These are phyloP conservation scores for Elymnias hypermnestra DNA, from an alignment of 1,140 invertebrate species.

Conservation along the genomic window DNA sequence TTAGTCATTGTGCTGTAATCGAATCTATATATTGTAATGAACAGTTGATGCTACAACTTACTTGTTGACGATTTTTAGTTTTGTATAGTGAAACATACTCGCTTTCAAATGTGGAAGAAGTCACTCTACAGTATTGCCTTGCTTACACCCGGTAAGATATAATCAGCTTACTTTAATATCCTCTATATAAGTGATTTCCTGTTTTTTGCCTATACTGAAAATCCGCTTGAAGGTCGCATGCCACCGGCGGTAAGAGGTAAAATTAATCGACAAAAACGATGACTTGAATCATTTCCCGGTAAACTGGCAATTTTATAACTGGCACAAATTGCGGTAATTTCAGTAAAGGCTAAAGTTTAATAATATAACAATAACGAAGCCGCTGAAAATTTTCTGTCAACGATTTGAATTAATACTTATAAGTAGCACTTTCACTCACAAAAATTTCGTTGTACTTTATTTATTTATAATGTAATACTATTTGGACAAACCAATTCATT, in stretches of 20 bases:
- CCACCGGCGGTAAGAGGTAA: constrained; percentile 5
- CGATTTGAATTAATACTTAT: no score
- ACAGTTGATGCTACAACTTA: constrained; percentile 72
- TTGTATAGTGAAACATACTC: constrained; percentile 73
- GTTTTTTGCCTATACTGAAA: constrained; percentile 61
- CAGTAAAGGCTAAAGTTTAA: constrained; percentile 43
- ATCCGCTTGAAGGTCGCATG: constrained; percentile 27
- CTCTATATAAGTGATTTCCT: constrained; percentile 70
- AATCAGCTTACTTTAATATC: constrained; percentile 74
- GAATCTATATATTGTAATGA: constrained; percentile 49
- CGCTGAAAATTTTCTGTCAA: constrained; percentile 43
- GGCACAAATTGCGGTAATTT: constrained; percentile 36
- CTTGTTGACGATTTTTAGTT: constrained; percentile 69
- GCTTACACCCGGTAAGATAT: constrained; percentile 75
- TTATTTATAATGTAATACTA: no score
- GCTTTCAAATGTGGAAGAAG: constrained; percentile 75
- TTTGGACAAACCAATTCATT: constrained; percentile 59
- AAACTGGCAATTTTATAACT: no score
- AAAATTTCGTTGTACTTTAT: no score
- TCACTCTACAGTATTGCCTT: constrained; percentile 75
- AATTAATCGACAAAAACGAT: constrained; percentile 9
- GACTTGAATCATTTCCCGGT: background rate
- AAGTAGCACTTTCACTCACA: no score
- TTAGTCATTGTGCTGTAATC: constrained; percentile 70
- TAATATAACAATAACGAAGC: constrained; percentile 53